phyloP scores from a whole-genome alignment of 2,888 invertebrate genomes.

The Callosobruchus maculatus region DNA sequence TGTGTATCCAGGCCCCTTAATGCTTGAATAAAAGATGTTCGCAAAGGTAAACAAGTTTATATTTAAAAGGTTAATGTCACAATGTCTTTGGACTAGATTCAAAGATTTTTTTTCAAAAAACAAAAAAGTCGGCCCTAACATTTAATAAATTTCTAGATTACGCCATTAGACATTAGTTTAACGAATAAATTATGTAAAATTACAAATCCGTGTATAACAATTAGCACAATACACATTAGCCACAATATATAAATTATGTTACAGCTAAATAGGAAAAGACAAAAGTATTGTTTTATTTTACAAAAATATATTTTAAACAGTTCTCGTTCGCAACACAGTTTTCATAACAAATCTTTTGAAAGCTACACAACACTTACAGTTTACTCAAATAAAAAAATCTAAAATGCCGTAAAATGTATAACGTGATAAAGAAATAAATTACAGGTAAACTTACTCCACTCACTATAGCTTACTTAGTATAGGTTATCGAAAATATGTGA shows the following conservation, averaged over 20 bases:
- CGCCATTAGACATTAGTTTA: constrained; percentile 1
- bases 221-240: constrained; percentile 18
- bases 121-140: constrained; percentile 2
- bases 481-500: neutral
- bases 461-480: neutral
- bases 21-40: neutral
- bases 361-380: neutral
- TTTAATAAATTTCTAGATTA: neutral
- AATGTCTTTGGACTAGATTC: constrained; percentile 33
- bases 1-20: no score
- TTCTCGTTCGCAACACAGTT: constrained; percentile 20
- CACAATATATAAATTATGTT: constrained; percentile 19
- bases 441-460: neutral
- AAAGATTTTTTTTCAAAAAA: constrained; percentile 15
- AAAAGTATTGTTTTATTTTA: constrained; percentile 20
- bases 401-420: neutral
- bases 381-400: neutral
- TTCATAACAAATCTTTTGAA: constrained; percentile 8
- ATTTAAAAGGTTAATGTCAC: constrained; percentile 24
- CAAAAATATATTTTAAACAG: constrained; percentile 23
- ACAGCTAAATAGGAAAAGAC: constrained; percentile 14
- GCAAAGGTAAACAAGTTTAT: constrained; percentile 15
- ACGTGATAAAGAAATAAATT: neutral
- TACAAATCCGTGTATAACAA: constrained; percentile 17
- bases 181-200: constrained; percentile 17